phyloP scores from a whole-genome alignment of 92 coral and sea anemone genomes.

The Actinostola sp. region DNA sequence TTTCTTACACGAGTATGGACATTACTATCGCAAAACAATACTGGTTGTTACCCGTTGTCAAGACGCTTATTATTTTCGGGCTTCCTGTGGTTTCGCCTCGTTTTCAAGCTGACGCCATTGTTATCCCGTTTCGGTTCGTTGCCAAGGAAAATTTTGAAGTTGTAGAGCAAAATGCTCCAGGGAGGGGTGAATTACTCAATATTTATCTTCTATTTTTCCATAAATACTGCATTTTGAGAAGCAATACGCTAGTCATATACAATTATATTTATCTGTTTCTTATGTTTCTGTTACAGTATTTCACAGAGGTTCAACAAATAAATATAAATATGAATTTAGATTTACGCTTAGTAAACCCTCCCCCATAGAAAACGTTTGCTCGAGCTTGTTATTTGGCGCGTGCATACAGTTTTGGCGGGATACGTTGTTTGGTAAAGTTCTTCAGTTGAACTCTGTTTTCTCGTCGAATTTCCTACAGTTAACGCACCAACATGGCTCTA shows the following conservation, averaged over 20 bases:
- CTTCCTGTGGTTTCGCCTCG: slow-evolving; percentile 6
- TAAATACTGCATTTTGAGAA: background rate
- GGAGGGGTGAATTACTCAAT: slow-evolving; percentile 5
- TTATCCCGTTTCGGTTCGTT: slow-evolving; percentile 9
- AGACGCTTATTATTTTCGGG: background rate
- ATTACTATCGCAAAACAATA: background rate
- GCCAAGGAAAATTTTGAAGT: background rate
- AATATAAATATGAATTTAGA: background rate
- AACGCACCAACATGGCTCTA: background rate
- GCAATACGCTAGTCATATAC: background rate
- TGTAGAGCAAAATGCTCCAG: slow-evolving; percentile 7
- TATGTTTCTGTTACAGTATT: background rate
- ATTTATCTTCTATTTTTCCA: background rate
- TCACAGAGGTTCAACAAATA: too few species aligned
- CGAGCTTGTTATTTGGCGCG: slow-evolving; percentile 24
- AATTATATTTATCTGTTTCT: background rate
- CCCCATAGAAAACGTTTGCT: background rate
- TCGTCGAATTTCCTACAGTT: background rate
- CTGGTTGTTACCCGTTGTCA: slow-evolving; percentile 5
- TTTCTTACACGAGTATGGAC: background rate
- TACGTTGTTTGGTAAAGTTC: slow-evolving; percentile 5
- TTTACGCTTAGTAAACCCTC: background rate
- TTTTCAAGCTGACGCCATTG: background rate
- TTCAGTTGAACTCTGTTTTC: background rate
- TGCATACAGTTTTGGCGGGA: slow-evolving; percentile 36